These are phyloP conservation scores for Talpa occidentalis DNA, from an alignment of 2,113 vertebrate genomes.

Conservation along the genomic window DNA sequence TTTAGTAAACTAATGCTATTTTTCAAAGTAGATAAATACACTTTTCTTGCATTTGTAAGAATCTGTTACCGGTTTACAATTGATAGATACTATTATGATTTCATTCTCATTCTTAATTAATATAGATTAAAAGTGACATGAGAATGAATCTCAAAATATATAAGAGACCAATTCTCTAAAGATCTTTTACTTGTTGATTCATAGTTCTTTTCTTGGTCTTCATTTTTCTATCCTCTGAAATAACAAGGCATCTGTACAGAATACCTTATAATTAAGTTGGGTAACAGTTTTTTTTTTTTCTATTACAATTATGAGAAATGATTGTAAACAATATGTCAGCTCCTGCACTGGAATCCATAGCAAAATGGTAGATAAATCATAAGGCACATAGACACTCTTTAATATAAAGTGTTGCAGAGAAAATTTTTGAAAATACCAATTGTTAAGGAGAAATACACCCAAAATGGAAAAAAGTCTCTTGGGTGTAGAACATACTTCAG, in stretches of 20 bases:
- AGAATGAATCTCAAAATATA: slow-evolving; percentile 24
- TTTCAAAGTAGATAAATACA: background rate
- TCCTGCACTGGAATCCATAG: background rate
- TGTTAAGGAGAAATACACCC: background rate
- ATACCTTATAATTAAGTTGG: background rate
- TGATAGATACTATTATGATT: background rate
- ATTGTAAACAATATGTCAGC: slow-evolving; percentile 19
- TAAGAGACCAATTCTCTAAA: slow-evolving; percentile 25
- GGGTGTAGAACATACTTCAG: background rate
- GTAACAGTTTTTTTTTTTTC: slow-evolving; percentile 1
- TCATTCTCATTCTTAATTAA: slow-evolving; percentile 15
- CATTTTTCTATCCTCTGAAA: slow-evolving; percentile 10
- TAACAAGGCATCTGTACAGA: background rate
- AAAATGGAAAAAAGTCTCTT: background rate
- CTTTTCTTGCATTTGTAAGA: background rate
- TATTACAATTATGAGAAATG: background rate
- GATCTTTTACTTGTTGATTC: background rate
- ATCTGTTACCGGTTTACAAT: background rate
- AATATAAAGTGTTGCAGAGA: background rate
- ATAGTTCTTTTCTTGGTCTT: background rate
- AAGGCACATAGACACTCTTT: background rate
- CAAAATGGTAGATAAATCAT: background rate
- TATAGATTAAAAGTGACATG: background rate
- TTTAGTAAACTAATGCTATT: background rate
- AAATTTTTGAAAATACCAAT: background rate